phyloP scores from a whole-genome alignment of 2,797 vertebrate genomes.

The Lutjanus campechanus region DNA sequence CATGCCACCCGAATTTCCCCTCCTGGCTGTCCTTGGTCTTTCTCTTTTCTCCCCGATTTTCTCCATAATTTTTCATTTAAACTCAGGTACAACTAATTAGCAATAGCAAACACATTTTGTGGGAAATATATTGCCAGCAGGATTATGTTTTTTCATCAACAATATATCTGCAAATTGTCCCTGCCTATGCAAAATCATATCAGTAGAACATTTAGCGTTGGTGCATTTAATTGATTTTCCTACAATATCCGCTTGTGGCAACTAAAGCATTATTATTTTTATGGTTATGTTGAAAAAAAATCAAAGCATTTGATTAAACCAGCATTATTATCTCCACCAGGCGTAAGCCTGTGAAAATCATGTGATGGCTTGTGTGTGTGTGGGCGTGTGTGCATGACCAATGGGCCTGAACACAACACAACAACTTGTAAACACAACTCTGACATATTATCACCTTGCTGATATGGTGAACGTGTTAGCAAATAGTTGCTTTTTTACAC shows the following conservation, averaged over 20 bases:
- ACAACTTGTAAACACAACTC: not conserved
- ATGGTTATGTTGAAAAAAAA: not conserved
- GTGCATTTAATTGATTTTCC: conserved; percentile 2
- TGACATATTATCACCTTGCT: too few relatives aligned
- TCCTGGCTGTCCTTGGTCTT: conserved; percentile 16
- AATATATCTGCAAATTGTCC: conserved; percentile 14
- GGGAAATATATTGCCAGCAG: not conserved
- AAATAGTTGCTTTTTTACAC: not conserved
- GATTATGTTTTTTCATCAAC: conserved; percentile 10
- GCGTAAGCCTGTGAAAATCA: too few relatives aligned
- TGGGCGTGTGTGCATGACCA: too few relatives aligned
- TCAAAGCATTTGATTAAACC: not conserved
- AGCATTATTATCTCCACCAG: too few relatives aligned
- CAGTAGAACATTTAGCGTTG: not conserved
- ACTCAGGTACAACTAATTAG: conserved; percentile 21
- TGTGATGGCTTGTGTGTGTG: too few relatives aligned
- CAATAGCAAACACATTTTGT: conserved; percentile 13
- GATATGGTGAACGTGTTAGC: not conserved
- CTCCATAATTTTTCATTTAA: conserved; percentile 6
- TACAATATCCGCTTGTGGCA: not conserved
- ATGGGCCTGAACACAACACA: not conserved
- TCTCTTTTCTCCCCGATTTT: conserved; percentile 10
- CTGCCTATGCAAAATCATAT: conserved; percentile 1
- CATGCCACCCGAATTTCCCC: conserved; percentile 45
- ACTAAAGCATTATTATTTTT: not conserved